A percentile compares a stretch with the other conserved stretches of the same genome.
These are phyloP conservation scores for Drosophila nikananu DNA, from an alignment of 1,140 invertebrate species.

Conservation along the genomic window DNA sequence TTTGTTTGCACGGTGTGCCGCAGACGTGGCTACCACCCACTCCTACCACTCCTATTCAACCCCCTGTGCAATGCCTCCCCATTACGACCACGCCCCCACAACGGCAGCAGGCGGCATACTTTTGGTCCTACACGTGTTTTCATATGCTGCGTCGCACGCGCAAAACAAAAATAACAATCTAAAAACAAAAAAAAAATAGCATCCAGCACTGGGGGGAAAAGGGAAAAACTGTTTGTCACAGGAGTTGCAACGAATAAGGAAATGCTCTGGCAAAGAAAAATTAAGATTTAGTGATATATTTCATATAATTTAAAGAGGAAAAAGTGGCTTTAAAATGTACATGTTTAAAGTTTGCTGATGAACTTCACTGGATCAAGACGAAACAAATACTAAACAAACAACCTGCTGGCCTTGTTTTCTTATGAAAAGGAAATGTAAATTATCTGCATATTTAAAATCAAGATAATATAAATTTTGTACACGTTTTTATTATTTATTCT, in stretches of 20 bases:
- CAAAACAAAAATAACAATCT: slow-evolving; percentile 58
- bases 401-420: neutral
- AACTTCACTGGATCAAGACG: neutral
- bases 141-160: slow-evolving; percentile 74
- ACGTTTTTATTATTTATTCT: neutral
- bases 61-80: slow-evolving; percentile 1
- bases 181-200: slow-evolving; percentile 10
- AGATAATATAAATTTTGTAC: neutral
- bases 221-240: slow-evolving; percentile 1
- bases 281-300: neutral
- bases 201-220: neutral
- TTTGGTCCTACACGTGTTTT: slow-evolving; percentile 69
- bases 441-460: neutral
- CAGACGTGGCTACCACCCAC: slow-evolving; percentile 66
- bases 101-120: slow-evolving; percentile 34
- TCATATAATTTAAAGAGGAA: neutral
- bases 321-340: neutral
- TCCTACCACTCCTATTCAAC: slow-evolving; percentile 7
- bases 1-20: slow-evolving; percentile 78
- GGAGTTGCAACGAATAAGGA: slow-evolving; percentile 2
- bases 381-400: too few relatives aligned
- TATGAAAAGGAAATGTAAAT: neutral
- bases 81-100: slow-evolving; percentile 14
- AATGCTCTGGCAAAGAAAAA: slow-evolving; percentile 13
- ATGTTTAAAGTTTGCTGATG: neutral